phyloP scores from a whole-genome alignment of 2,113 vertebrate species.

The Salvator merianae region DNA sequence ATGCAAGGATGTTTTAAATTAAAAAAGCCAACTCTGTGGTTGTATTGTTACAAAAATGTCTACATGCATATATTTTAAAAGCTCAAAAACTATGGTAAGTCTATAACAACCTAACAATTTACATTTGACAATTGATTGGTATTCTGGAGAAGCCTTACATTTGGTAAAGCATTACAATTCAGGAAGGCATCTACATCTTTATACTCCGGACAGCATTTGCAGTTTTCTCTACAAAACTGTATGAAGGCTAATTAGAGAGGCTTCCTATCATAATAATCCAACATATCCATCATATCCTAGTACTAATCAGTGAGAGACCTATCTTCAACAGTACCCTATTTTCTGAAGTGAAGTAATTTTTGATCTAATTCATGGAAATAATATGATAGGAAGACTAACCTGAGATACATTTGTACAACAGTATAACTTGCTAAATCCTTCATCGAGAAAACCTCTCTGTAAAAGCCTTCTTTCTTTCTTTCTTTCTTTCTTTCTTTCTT shows the following conservation, averaged over 20 bases:
- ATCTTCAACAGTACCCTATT: slow-evolving; percentile 49
- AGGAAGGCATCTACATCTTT: slow-evolving; percentile 85
- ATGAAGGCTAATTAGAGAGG: slow-evolving; percentile 80
- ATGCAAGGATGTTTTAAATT: slow-evolving; percentile 88
- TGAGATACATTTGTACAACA: slow-evolving; percentile 90
- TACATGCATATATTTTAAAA: slow-evolving; percentile 84
- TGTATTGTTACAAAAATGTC: slow-evolving; percentile 78
- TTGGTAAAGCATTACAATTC: slow-evolving; percentile 89
- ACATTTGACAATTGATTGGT: slow-evolving; percentile 80
- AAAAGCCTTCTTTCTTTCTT: slow-evolving; percentile 76
- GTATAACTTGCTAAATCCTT: slow-evolving; percentile 78
- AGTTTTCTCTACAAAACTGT: slow-evolving; percentile 77
- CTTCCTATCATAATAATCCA: slow-evolving; percentile 77
- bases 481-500: slow-evolving; percentile 68
- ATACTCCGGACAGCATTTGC: slow-evolving; percentile 73
- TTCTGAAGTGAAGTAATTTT: slow-evolving; percentile 64
- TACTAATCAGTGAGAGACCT: slow-evolving; percentile 62
- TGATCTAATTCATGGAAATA: slow-evolving; percentile 71
- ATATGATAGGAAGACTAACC: slow-evolving; percentile 96
- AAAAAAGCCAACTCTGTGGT: slow-evolving; percentile 79
- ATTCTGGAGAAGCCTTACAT: slow-evolving; percentile 78
- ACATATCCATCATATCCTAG: slow-evolving; percentile 45
- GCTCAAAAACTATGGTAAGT: slow-evolving; percentile 80
- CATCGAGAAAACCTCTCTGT: slow-evolving; percentile 78
- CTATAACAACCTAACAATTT: slow-evolving; percentile 82